Conservation (phyloP, 1,140 invertebrate genomes). For the Colletes latitarsis region DNA sequence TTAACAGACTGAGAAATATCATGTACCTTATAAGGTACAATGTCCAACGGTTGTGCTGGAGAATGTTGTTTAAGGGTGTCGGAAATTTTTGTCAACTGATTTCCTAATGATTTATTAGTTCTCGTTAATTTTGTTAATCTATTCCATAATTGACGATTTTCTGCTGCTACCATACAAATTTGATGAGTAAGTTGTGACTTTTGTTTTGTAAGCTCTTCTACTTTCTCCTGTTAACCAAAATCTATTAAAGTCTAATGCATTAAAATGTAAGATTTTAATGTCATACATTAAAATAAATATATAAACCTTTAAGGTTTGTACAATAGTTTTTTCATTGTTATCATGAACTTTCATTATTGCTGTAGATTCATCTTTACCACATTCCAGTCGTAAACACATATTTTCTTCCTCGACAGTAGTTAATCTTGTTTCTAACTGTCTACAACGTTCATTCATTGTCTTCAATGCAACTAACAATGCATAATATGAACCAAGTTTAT, state of each 20-base stretch:
- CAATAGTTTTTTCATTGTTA: constrained; percentile 47
- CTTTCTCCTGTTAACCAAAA: constrained; percentile 80
- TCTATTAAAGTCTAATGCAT: constrained; percentile 29
- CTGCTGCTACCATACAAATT: constrained; percentile 88
- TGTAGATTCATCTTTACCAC: constrained; percentile 71
- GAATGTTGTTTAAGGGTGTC: constrained; percentile 79
- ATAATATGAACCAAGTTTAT: constrained; percentile 78
- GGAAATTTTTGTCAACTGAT: constrained; percentile 80
- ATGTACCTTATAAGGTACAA: constrained; percentile 69
- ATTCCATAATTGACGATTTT: constrained; percentile 90
- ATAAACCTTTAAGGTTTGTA: constrained; percentile 63
- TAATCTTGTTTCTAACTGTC: constrained; percentile 86
- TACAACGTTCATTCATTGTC: constrained; percentile 90
- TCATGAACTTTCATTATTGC: constrained; percentile 43
- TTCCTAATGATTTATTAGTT: constrained; percentile 81
- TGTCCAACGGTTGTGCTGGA: constrained; percentile 60
- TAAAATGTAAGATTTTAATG: constrained; percentile 26
- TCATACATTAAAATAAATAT: constrained; percentile 74
- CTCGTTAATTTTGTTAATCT: constrained; percentile 85
- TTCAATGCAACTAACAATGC: constrained; percentile 89
- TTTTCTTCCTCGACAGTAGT: constrained; percentile 88
- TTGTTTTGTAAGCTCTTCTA: constrained; percentile 86
- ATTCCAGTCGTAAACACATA: constrained; percentile 83
- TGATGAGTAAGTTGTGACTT: constrained; percentile 88
- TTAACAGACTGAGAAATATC: constrained; percentile 30